Evolutionary conservation across 2,113 vertebrate genomes (phyloP), one percentile per base, ranked within the genome.

Genomic region (Acanthochromis polyacanthus): DNA sequence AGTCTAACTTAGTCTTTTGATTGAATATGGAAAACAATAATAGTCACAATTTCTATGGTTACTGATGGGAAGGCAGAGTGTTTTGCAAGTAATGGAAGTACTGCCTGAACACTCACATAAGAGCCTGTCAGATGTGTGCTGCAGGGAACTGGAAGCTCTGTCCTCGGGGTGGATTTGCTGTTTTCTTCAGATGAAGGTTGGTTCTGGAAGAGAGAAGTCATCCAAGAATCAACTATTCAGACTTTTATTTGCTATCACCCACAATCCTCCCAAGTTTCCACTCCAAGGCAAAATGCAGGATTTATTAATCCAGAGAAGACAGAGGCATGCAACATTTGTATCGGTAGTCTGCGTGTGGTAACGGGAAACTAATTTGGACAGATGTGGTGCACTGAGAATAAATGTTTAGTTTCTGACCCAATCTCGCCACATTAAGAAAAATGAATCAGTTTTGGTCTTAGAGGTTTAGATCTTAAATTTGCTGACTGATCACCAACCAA

Each of bases 1-100:
- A 74, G 56, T 66, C 70, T 65, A 70, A 78, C 19, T 56, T 63
- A 67, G 46, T 20, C 25, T 66, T 9, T 59, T 80, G 76, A 78
- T 73, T 74, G 63, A 83, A 85, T 76, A 48, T 76, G 67, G 67
- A 83, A 85, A 86, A 62, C 50, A 83, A 81, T 72, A 73, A 67
- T 25, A 71, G 72, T 16, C 40, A 50, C 17, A 22, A 16, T 0
- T 10, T 59, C 17, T 65, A 79, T 79, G 73, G 63, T 50, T 52
- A 63, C 62, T 22, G 25, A 57, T 71, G 77, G 63, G 71, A 72
- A 68, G 78, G 46, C 63, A 62, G 48, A 67, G 10, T 23, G 28
- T 63, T 80, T 57, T 58, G 76, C 0, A 19, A 71, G 55, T 9
- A 52, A 76, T 65, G 65, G 23, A 73, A 51, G n/a, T 30, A 36